These are phyloP conservation scores for Stenodema calcarata DNA, from an alignment of 2,888 invertebrate genomes.

Conservation along the genomic window DNA sequence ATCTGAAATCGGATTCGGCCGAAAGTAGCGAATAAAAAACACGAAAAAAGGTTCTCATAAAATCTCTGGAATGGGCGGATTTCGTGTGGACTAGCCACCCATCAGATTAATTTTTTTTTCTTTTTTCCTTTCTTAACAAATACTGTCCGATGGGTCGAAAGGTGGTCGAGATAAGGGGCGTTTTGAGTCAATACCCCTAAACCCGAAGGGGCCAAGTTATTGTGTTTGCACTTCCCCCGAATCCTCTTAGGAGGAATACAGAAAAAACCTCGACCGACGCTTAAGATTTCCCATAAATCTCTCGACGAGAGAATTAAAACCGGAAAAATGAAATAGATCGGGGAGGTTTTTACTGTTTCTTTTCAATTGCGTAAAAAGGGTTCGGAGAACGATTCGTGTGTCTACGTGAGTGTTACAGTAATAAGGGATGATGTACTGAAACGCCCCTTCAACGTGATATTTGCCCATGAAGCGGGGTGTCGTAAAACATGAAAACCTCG, in stretches of 20 bases:
- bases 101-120: conserved; percentile 17
- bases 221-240: conserved; percentile 9
- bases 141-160: conserved; percentile 33
- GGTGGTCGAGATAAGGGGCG: conserved; percentile 44
- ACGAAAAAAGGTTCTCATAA: not conserved
- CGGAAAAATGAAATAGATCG: conserved; percentile 33
- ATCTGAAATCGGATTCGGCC: not conserved
- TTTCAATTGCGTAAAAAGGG: conserved; percentile 32
- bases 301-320: conserved; percentile 7
- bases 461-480: not conserved
- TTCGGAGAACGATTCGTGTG: not conserved
- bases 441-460: not conserved
- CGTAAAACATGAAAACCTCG: not conserved
- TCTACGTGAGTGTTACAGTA: not conserved
- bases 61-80: conserved; percentile 24
- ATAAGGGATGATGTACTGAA: not conserved
- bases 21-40: not conserved
- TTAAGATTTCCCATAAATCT: conserved; percentile 29
- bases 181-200: conserved; percentile 27
- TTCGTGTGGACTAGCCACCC: conserved; percentile 7
- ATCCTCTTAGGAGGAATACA: conserved; percentile 1
- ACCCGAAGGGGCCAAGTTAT: not conserved
- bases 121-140: conserved; percentile 17
- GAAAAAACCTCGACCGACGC: not conserved
- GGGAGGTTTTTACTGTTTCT: not conserved